Conservation (phyloP, 2,797 vertebrate genomes). For the Chelonia mydas region DNA sequence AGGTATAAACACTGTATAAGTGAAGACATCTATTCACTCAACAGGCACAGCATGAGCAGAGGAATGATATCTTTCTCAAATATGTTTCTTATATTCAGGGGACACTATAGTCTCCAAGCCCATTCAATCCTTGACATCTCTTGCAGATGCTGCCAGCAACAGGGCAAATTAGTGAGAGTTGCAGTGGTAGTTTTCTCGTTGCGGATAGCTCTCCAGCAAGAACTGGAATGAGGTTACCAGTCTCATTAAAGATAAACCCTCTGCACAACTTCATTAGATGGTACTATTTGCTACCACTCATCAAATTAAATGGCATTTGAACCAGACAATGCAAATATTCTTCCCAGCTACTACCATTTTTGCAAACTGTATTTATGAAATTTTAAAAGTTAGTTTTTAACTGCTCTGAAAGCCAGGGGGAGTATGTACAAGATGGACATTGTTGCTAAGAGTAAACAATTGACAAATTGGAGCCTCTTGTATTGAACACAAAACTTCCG, state of each 20-base stretch:
- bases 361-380: background rate
- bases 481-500: background rate
- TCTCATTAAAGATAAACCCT: background rate
- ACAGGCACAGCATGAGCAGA: background rate
- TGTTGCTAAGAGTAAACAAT: background rate
- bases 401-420: background rate
- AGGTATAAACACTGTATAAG: background rate
- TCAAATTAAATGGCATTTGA: background rate
- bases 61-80: background rate
- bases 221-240: fast-evolving
- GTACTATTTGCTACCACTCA: background rate
- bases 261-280: background rate
- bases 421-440: background rate
- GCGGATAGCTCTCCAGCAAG: fast-evolving
- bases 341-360: background rate
- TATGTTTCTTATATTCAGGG: background rate
- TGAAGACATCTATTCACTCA: background rate
- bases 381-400: background rate
- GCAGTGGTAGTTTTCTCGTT: background rate
- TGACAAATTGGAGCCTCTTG: background rate
- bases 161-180: background rate
- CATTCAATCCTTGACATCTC: background rate
- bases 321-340: background rate
- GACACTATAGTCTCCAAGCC: background rate
- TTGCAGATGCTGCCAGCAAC: background rate